Base-by-base conservation (phyloP, 2,797 vertebrate genomes). In the Fistularia commersonii region DNA sequence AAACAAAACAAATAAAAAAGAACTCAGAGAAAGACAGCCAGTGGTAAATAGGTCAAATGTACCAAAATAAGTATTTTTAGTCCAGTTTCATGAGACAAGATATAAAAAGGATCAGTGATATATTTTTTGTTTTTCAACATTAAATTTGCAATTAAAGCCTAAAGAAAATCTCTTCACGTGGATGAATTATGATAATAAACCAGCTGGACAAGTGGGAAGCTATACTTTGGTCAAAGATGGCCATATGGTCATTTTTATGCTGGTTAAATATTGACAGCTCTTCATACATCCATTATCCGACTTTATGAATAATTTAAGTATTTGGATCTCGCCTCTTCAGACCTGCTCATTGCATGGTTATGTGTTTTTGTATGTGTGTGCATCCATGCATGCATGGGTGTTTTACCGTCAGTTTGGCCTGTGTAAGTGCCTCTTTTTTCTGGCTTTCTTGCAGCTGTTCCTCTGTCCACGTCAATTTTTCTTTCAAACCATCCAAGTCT, bases 401-500 rank as follows among this genome's bases (percentile, higher is more conserved):
- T 8, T 8, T 57, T 88, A 92, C 91, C 85, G 37, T 87, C 32
- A 92, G 81, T 66, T 87, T 90, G 53, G 72, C 68, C 69, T 90
- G 88, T 35, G 81, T 85, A 59, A 89, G 86, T 1, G 74, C 50
- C 56, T 89, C 87, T 60, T 65, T 88, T 66, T 86, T 90, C 68
- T 89, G 87, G 61, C 83, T 85, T 31, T 87, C 88, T 54, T 80
- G 77, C 45, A 92, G 76, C 61, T 92, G 87, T 32, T 58, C 80
- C 48, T 92, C 87, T 0, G 81, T 88, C 83, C 82, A 91, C 71
- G 86, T 89, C 15, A 90, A 75, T 54, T 86, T 90, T 54, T 81
- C 85, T 57, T 85, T 89, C 39, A 87, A 48, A 11, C 66, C 62
- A 9, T 90, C 87, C 66, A 90, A 31, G 45, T 92, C 91, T 59